phyloP scores from a whole-genome alignment of 2,113 vertebrate genomes.

The Pyxicephalus adspersus region DNA sequence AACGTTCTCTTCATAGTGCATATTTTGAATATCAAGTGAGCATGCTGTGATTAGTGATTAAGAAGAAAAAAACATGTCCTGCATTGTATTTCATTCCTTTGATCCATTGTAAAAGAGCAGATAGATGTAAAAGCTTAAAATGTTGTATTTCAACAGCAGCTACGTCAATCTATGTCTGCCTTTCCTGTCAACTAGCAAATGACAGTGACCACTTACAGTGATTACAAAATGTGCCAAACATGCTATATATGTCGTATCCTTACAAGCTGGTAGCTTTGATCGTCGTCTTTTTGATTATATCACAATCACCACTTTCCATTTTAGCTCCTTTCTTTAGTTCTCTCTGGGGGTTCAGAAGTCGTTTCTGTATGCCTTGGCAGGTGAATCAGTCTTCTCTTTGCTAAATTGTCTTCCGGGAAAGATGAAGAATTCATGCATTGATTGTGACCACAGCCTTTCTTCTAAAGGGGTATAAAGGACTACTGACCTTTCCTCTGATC shows the following conservation, averaged over 20 bases:
- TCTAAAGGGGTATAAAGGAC: conserved; percentile 74
- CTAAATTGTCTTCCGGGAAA: conserved; percentile 72
- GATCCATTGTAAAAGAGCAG: conserved; percentile 14
- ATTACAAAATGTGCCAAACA: conserved; percentile 62
- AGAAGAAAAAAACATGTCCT: not conserved
- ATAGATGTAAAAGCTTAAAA: conserved; percentile 23
- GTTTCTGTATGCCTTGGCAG: conserved; percentile 69
- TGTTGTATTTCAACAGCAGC: conserved; percentile 53
- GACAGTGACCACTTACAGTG: conserved; percentile 63
- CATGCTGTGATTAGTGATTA: conserved; percentile 20
- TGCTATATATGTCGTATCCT: conserved; percentile 63
- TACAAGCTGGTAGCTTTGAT: conserved; percentile 70
- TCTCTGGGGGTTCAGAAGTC: conserved; percentile 74
- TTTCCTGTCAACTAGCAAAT: conserved; percentile 58
- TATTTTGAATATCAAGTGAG: conserved; percentile 22
- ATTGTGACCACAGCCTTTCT: conserved; percentile 79
- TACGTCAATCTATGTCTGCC: conserved; percentile 42
- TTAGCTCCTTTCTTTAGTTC: conserved; percentile 69
- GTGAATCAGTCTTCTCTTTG: conserved; percentile 70
- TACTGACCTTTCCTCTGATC: conserved; percentile 88
- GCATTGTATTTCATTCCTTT: conserved; percentile 22
- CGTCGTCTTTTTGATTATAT: conserved; percentile 71
- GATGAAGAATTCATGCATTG: conserved; percentile 74
- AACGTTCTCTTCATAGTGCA: conserved; percentile 20
- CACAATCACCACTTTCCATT: conserved; percentile 75